Base-by-base conservation (phyloP, 2,888 invertebrate species). In the Apodemia hepburni region DNA sequence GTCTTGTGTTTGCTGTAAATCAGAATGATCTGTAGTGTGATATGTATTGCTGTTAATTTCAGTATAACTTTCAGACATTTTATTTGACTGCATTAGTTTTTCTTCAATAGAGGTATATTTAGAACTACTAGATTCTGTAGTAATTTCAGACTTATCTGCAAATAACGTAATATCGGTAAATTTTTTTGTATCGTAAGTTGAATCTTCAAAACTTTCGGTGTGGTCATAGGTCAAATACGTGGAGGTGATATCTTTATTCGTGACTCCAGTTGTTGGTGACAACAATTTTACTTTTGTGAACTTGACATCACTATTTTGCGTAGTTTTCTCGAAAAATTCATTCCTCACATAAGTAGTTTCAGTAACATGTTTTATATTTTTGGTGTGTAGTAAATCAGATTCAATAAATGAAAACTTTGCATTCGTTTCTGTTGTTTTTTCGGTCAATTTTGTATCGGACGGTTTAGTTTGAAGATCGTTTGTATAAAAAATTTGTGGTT, bases 171-270 rank as follows among this genome's bases (percentile, higher is more conserved):
- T 6, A 4, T 51, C 18, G 1, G 18, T 51, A 17, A 4, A 12
- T 51, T 11, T 22, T 51, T 51, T 11, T 12, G 17, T 49, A 22
- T 12, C 22, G 5, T 11, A 17, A 18, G 7, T 11, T 2, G 11
- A 51, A 47, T 60, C 60, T 29, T n/a, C 51, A 33, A 33, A 11
- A 49, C 49, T 18, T 33, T 49, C 7, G 35, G 29, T 47, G 47
- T 27, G 29, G 7, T 27, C 42, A 27, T 45, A 11, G 17, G 1
- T 47, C 11, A 33, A n/a, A 15, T 60, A 17, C 3, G 22, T 49
- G 18, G 60, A 49, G 7, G 33, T 51, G 51, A 18, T 18, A 11
- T 18, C 12, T 2, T 51, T 33, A 33, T 33, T 33, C 9, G 7
- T 33, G 7, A 7, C 33, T 33, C 8, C 33, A 33, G 33, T 7